Evolutionary conservation across 2,113 vertebrate species (phyloP), one percentile per base, ranked within the genome.

Genomic region (Panthera tigris): DNA sequence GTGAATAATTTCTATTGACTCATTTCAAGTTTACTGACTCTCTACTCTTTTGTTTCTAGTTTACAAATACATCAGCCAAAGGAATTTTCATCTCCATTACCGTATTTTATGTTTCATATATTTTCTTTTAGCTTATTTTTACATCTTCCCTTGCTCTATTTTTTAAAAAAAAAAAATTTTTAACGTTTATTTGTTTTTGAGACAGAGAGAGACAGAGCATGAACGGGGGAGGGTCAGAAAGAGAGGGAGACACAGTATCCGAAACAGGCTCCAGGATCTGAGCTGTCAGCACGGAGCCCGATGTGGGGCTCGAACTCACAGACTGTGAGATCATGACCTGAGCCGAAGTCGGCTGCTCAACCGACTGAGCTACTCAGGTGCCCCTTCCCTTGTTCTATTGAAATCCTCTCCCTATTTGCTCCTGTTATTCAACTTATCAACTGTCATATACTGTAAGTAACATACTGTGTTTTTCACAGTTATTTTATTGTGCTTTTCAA

Each of bases 71-170:
- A 36, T 27, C 57, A 66, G 45, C n/a, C 61, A 90, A 90, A 65
- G 66, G 13, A 50, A 63, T 52, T 90, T 74, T 82, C 65, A 66
- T 39, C 10, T 94, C 19, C 19, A 33, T 89, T 80, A 57, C 39
- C 13, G 23, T 89, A 65, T 52, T 65, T 89, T 94, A 74, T 39
- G 50, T 89, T 89, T 95, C 45, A 83, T 83, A 55, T 33, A 95
- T 89, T 55, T 89, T 45, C 6, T 80, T 81, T 65, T 89, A 73
- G 7, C 57, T 76, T 76, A 48, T 76, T 86, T 92, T 48, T 63
- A 12, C 39, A 82, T 68, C n/a, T 65, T 73, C 9, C 21, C 29
- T 50, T 83, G 21, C 10, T 89, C 86, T 89, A 45, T 8, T 45
- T 45, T 45, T 45, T 1, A 6, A 41, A 41, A 41, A 41, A n/a